Evolutionary conservation across 2,113 vertebrate species (phyloP).

Genomic region (Perca fluviatilis): DNA sequence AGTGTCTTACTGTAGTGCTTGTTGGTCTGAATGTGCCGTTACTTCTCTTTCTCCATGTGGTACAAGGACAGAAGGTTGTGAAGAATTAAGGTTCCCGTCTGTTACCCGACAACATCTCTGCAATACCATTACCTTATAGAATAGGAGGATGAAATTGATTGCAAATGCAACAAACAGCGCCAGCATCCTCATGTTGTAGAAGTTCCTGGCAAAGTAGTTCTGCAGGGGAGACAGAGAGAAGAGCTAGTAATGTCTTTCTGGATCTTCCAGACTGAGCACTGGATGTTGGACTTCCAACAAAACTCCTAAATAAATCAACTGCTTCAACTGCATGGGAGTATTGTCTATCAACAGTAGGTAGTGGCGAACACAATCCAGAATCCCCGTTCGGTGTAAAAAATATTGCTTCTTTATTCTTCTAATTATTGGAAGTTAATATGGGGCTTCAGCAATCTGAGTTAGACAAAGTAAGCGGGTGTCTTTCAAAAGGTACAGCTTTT

Average conservation of each 20-base stretch:
- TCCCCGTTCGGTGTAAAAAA: not conserved
- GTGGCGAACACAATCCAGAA: not conserved
- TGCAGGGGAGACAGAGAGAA: slow-evolving; percentile 72
- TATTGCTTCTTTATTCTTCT: not conserved
- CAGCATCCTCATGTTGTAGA: slow-evolving; percentile 99
- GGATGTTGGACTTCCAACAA: not conserved
- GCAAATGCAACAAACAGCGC: slow-evolving; percentile 97
- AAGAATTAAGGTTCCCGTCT: not conserved
- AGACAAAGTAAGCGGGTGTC: not conserved
- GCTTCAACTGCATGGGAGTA: not conserved
- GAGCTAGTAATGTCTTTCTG: not conserved
- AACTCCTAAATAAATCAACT: not conserved
- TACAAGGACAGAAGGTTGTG: not conserved
- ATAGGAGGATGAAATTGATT: slow-evolving; percentile 98
- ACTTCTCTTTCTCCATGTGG: not conserved
- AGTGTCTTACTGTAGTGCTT: not conserved
- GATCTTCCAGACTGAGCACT: not conserved
- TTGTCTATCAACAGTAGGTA: not conserved
- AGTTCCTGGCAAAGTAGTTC: slow-evolving; percentile 99
- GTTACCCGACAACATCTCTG: not conserved
- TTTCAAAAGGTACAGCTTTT: not conserved
- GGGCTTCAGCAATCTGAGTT: not conserved
- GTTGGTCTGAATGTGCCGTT: not conserved
- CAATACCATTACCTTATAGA: slow-evolving; percentile 92
- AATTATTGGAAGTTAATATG: not conserved